These are phyloP conservation scores for Neopipo cinnamomea DNA, from an alignment of 2,113 vertebrate genomes.

Conservation along the genomic window DNA sequence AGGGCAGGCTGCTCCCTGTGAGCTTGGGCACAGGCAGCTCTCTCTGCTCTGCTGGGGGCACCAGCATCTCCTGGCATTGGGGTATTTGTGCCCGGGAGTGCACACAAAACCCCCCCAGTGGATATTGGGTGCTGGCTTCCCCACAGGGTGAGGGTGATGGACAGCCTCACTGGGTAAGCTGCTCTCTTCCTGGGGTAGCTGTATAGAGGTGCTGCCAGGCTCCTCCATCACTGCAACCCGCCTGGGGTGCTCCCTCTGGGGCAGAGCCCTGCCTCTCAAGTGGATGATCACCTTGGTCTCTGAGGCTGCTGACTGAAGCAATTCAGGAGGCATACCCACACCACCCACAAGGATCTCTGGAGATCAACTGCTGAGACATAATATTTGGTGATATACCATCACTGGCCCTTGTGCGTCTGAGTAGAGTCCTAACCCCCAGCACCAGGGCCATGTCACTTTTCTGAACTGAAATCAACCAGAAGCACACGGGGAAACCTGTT, in stretches of 20 bases:
- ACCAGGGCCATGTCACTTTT: not conserved
- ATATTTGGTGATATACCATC: not conserved
- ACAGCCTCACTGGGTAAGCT: not conserved
- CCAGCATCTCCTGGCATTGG: not conserved
- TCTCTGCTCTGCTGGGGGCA: not conserved
- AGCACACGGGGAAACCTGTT: not conserved
- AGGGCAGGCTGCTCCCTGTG: not conserved
- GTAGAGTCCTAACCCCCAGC: not conserved
- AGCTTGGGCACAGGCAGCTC: not conserved
- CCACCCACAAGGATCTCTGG: not conserved
- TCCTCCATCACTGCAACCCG: fast-evolving
- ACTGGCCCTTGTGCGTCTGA: not conserved
- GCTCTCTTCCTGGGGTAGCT: not conserved
- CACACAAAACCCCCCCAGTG: not conserved
- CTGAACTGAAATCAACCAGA: not conserved
- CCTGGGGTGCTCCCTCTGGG: not conserved
- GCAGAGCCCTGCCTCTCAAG: not conserved
- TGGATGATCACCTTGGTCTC: not conserved
- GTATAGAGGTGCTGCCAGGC: not conserved
- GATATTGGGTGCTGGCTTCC: not conserved
- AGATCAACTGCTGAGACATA: not conserved
- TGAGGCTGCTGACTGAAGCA: not conserved
- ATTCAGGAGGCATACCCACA: not conserved
- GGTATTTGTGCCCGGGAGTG: not conserved
- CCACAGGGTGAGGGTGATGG: not conserved